phyloP scores from a whole-genome alignment of 2,888 invertebrate genomes.

The Pristionchus fissidentatus region DNA sequence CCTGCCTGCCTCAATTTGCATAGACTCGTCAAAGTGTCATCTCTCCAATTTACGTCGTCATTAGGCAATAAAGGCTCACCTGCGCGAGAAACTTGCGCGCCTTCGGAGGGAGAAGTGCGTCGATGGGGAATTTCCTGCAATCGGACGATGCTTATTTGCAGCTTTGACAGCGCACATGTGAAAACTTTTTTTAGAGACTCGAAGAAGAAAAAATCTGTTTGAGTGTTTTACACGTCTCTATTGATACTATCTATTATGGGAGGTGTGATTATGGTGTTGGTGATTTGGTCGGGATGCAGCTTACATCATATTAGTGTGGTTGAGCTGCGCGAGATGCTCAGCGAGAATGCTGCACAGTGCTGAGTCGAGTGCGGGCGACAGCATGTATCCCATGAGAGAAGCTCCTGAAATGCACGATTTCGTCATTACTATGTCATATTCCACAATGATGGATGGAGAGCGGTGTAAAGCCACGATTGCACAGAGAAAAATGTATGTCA shows the following conservation, averaged over 20 bases:
- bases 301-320: constrained; percentile 52
- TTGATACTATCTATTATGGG: not conserved
- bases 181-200: too few species aligned
- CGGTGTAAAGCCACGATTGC: too few species aligned
- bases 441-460: not conserved
- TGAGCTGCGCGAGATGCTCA: constrained; percentile 48
- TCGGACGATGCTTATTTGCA: not conserved
- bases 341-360: constrained; percentile 48
- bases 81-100: constrained; percentile 64
- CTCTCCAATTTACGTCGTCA: constrained; percentile 35
- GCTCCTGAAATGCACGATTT: not conserved
- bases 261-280: not conserved
- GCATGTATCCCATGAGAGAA: constrained; percentile 9
- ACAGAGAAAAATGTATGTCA: too few species aligned
- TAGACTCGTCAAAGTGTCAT: too few species aligned
- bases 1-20: too few species aligned
- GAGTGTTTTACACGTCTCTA: not conserved
- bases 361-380: constrained; percentile 48
- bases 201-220: not conserved
- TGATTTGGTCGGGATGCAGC: not conserved
- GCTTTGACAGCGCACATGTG: too few species aligned
- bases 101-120: constrained; percentile 64
- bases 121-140: constrained; percentile 68
- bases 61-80: constrained; percentile 52
- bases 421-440: not conserved